phyloP scores from a whole-genome alignment of 2,113 vertebrate species.

The Epinephelus moara region DNA sequence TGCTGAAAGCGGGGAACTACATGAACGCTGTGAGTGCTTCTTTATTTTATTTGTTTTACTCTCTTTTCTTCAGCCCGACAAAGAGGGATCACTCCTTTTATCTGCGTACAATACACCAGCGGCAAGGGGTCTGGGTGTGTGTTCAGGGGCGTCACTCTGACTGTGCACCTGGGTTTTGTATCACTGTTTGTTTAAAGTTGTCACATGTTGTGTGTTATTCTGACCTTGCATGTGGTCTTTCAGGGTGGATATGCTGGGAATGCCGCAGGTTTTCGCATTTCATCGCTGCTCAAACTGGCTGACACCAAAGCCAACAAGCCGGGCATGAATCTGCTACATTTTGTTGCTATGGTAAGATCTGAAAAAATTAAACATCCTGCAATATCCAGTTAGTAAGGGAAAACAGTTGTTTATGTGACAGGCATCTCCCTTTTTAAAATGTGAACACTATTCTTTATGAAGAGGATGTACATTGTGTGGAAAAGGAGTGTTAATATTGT shows the following conservation, averaged over 20 bases:
- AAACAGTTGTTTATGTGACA: neutral
- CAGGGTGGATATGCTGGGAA: slow-evolving; percentile 90
- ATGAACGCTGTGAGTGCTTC: slow-evolving; percentile 87
- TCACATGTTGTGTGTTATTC: slow-evolving; percentile 37
- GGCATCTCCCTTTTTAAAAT: neutral
- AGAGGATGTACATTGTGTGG: neutral
- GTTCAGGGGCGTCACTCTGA: slow-evolving; percentile 45
- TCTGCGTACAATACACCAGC: slow-evolving; percentile 29
- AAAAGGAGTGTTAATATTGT: neutral
- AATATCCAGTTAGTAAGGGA: neutral
- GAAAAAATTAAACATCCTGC: too few relatives aligned
- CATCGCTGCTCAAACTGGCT: slow-evolving; percentile 87
- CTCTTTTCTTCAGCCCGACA: slow-evolving; percentile 34
- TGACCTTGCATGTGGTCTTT: slow-evolving; percentile 57
- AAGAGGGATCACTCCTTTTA: slow-evolving; percentile 37
- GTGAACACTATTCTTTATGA: neutral
- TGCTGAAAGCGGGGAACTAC: slow-evolving; percentile 89
- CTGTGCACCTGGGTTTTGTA: slow-evolving; percentile 62
- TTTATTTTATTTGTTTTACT: slow-evolving; percentile 13
- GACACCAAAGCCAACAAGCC: slow-evolving; percentile 91
- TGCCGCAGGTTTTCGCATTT: slow-evolving; percentile 87
- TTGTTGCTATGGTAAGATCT: slow-evolving; percentile 89
- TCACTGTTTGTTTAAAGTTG: slow-evolving; percentile 67
- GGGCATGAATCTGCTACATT: slow-evolving; percentile 90
- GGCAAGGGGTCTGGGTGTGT: slow-evolving; percentile 30